Evolutionary conservation across 1,140 invertebrate genomes (phyloP), one percentile per base, ranked within the genome.

Genomic region (Lasaia peninsularis): DNA sequence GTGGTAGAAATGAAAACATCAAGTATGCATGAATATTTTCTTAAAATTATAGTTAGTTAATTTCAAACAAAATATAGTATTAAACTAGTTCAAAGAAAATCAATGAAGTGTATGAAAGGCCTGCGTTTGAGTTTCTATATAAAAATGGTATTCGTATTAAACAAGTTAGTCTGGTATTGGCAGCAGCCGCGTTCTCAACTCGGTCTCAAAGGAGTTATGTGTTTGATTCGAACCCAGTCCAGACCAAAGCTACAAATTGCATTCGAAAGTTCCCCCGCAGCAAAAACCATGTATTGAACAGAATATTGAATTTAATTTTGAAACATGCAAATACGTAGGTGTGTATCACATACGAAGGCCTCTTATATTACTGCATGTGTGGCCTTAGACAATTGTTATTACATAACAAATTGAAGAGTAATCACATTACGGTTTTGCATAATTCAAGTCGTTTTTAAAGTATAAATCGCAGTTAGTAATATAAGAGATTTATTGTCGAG

Each of bases 141-240:
- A 44, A 48, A 48, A 48, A 48, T 48, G n/a, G 18, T 21, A 48
- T 48, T 48, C 20, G 16, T 20, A 48, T 48, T 48, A 48, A 48
- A 48, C 21, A 48, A 48, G 44, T 48, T 48, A 24, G 18, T 21
- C 44, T 48, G 44, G 44, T 11, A 48, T 48, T 48, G 44, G 44
- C 44, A 48, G 18, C 58, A 65, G 56, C 52, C 60, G 37, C 51
- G 51, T 56, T 62, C 60, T 63, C 64, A 59, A 65, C 67, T 62
- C 48, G 59, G 61, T 68, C 67, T 73, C 71, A 71, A 73, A 73
- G 71, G 69, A 71, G 63, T 63, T 69, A 65, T 70, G 71, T 77
- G 71, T 77, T 78, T 78, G 75, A 75, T 72, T 74, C 73, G 63
- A 64, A 61, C 63, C 60, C 64, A 67, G 63, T 62, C 57, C 58